Base-by-base conservation (phyloP, 1,140 invertebrate genomes). In the Drosophila ogumai region DNA sequence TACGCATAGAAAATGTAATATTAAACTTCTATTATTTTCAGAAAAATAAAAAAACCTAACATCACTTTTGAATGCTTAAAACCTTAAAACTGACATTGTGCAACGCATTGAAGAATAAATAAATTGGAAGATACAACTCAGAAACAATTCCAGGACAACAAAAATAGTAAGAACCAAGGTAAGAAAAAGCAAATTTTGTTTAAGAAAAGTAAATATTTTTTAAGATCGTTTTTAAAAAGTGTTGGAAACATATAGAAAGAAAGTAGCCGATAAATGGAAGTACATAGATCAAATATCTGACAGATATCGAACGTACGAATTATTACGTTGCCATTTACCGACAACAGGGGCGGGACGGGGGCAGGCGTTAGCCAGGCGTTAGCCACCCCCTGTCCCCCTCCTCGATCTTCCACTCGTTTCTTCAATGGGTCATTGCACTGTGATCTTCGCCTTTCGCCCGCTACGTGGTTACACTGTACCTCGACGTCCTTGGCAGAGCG, bases 401-500 rank as follows among this genome's bases (percentile, higher is more conserved):
- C 55, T 31, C 58, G 31, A 56, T 65, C 56, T 57, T 60, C 52
- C 64, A 44, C 60, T 72, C 44, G 71, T 64, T 84, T 84, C 71
- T 58, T 84, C 55, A 88, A 88, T 88, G 85, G 85, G 85, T 88
- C 85, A 90, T 88, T 88, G 85, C 85, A 88, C 85, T 88, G 85
- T 88, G 85, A 90, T 90, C 81, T 85, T 88, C 85, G 28, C 17
- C 74, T 64, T 60, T 80, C 67, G 40, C 61, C 81, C 63, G 67
- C 57, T 55, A 64, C 41, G 85, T 90, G 85, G 85, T 85, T 60
- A 88, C 69, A 88, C 67, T 81, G 85, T 88, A 88, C 85, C 85
- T 90, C 69, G 85, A 88, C 82, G 74, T 90, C 81, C 82, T 88
- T 43, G 85, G 85, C 85, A 77, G 74, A 79, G 61, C 43, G 44